Evolutionary conservation across 1,140 invertebrate species (phyloP), one percentile per base, ranked within the genome.

Genomic region (Drosophila paulistorum): DNA sequence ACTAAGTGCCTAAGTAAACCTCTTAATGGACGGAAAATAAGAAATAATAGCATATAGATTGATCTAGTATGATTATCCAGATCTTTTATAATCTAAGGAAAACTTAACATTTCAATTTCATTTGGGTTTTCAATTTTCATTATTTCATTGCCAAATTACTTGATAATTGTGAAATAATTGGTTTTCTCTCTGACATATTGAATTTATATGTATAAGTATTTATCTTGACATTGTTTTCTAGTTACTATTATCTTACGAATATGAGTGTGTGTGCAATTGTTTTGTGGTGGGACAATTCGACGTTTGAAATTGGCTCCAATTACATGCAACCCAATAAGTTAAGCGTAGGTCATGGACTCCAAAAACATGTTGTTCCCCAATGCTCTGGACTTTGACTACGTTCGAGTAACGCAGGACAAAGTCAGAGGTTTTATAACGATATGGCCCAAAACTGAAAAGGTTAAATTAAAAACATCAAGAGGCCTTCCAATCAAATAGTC

Each of bases 301-400:
- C 79, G 71, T 78, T 68, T 64, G 55, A 68, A 85, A 87, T 82
- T 85, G 83, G 75, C 65, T 66, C 79, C 72, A 87, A 85, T 85
- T 85, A 83, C 79, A 42, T 41, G 57, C 62, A 66, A 69, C 66
- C 64, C 60, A 62, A 39, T 70, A 66, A 20, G 71, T 57, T 14
- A 33, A 17, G 30, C 62, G 14, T 3, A 20, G 1, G 14, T 48
- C 45, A 20, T 4, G 37, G 37, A 3, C 4, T 11, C 10, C 10
- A 39, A 13, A 39, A 39, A 39, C 37, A 39, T 39, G 37, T 39
- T 39, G 37, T 39, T 39, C 3, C 10, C 10, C 37, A 39, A 11
- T 48, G 3, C 0, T 3, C 14, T 17, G 14, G 14, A 48, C 7
- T 4, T 20, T 51, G 45, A n/a, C n/a, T n/a, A 51, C 17, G 17